Evolutionary conservation across 2,797 vertebrate genomes (phyloP).

Genomic region (Zalophus californianus): DNA sequence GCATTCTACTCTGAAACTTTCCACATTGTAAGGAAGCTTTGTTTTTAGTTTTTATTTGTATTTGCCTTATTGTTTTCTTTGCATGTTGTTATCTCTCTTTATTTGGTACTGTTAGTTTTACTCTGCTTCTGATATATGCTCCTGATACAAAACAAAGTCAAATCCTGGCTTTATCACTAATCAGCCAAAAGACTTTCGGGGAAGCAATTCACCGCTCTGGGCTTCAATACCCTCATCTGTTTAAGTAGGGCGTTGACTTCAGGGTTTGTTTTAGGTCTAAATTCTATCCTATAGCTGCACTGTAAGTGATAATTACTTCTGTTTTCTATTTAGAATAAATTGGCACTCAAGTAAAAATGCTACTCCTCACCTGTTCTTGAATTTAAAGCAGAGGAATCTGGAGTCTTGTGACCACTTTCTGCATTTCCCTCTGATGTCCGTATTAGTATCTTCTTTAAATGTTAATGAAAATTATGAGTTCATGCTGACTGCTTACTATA

Average conservation of each 20-base stretch:
- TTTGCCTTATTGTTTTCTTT: not conserved
- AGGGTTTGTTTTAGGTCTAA: not conserved
- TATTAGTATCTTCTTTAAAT: not conserved
- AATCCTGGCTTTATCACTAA: not conserved
- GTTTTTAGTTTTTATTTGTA: not conserved
- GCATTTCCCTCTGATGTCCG: not conserved
- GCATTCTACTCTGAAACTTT: not conserved
- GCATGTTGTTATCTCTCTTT: not conserved
- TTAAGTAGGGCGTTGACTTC: not conserved
- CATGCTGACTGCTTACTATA: not conserved
- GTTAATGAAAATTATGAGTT: not conserved
- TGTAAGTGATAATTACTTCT: not conserved
- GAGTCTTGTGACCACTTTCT: not conserved
- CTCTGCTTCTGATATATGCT: not conserved
- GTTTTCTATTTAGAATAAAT: constrained; percentile 53
- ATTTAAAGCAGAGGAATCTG: not conserved
- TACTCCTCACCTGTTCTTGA: not conserved
- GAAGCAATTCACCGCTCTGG: not conserved
- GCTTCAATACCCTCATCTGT: not conserved
- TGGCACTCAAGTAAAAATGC: not conserved
- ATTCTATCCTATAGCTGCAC: not conserved
- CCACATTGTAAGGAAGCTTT: not conserved
- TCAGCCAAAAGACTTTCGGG: not conserved
- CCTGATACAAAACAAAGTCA: not conserved
- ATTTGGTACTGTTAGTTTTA: not conserved